phyloP scores from a whole-genome alignment of 2,888 invertebrate genomes.

The Argyresthia goedartella region DNA sequence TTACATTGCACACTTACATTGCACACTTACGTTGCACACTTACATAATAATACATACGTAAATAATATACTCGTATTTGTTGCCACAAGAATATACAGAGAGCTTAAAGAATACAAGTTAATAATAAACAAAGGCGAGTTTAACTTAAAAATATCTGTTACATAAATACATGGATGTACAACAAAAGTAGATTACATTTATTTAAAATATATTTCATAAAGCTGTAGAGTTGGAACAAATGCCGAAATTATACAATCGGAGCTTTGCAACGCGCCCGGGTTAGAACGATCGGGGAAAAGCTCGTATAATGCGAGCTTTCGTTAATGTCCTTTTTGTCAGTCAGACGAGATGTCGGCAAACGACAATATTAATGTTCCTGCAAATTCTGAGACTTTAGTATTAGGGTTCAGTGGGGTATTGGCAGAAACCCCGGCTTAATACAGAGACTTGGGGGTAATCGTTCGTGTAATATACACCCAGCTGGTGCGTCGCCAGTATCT shows the following conservation, averaged over 20 bases:
- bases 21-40: no score
- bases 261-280: conserved; percentile 12
- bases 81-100: no score
- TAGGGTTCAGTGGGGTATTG: not conserved
- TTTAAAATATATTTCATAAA: not conserved
- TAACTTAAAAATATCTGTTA: no score
- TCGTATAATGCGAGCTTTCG: conserved; percentile 26
- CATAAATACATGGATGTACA: not conserved
- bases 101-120: no score
- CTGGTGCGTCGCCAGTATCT: no score
- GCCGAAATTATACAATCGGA: conserved; percentile 18
- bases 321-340: conserved; percentile 32
- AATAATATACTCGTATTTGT: no score
- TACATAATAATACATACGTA: no score
- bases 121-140: no score
- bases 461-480: no score
- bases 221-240: conserved; percentile 2
- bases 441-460: not conserved
- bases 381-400: not conserved
- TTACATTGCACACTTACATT: no score
- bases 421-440: not conserved
- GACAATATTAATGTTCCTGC: conserved; percentile 25
- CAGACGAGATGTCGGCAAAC: conserved; percentile 23
- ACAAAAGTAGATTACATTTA: not conserved
- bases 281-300: conserved; percentile 9